A percentile compares a stretch with the other conserved stretches of the same genome.
phyloP scores from a whole-genome alignment of 2,888 invertebrate genomes.

The Dione juno region DNA sequence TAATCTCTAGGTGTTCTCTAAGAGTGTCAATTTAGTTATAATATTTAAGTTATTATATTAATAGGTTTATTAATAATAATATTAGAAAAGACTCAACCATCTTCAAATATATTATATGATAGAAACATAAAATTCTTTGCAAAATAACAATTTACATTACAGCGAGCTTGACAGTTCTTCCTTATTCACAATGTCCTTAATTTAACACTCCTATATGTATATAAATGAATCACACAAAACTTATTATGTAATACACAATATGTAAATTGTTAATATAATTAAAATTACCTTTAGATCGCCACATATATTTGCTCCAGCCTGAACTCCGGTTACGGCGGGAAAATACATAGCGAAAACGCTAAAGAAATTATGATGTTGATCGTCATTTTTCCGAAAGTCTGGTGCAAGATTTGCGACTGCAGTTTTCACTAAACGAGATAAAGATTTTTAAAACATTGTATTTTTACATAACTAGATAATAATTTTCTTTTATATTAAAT shows the following conservation, averaged over 20 bases:
- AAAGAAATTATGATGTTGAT: constrained; percentile 89
- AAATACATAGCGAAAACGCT: constrained; percentile 97
- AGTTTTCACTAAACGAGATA: constrained; percentile 76
- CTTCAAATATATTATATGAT: no score
- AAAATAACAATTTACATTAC: no score
- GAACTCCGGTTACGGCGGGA: constrained; percentile 97
- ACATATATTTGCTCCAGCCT: constrained; percentile 97
- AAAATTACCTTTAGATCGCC: constrained; percentile 90
- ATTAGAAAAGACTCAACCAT: no score
- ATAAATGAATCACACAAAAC: no score
- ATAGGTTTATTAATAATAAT: no score
- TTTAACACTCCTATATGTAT: no score
- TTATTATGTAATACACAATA: neutral
- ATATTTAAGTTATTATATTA: no score
- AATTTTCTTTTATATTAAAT: neutral
- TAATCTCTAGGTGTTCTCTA: no score
- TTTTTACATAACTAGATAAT: neutral
- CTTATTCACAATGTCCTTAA: no score
- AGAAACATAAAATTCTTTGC: no score
- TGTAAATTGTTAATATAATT: neutral
- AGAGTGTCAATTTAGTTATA: no score
- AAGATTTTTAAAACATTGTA: neutral
- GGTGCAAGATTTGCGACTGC: constrained; percentile 85
- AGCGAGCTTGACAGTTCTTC: no score
- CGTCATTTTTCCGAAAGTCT: constrained; percentile 86